phyloP scores from a whole-genome alignment of 2,888 invertebrate genomes.

The Lingula anatina region DNA sequence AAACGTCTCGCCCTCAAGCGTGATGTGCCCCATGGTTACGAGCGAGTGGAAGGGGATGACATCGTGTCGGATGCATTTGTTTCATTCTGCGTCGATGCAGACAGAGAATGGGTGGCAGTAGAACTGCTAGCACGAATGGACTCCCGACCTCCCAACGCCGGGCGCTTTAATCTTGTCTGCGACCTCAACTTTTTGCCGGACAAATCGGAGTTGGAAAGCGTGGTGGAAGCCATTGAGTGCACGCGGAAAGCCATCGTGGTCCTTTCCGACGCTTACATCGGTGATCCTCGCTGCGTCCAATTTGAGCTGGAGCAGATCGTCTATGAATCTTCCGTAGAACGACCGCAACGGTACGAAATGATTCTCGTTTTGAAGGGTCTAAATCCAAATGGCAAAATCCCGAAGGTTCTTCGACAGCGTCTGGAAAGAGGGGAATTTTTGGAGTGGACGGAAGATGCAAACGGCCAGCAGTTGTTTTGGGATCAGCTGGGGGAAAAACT shows the following conservation, averaged over 20 bases:
- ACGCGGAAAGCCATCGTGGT: conserved; percentile 20
- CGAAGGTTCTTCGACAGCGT: conserved; percentile 14
- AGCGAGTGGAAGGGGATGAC: conserved; percentile 8
- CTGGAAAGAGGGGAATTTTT: conserved; percentile 15
- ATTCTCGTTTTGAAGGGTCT: conserved; percentile 16
- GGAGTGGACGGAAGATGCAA: conserved; percentile 16
- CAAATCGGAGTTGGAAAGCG: conserved; percentile 8
- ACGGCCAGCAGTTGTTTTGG: conserved; percentile 14
- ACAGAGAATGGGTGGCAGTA: conserved; percentile 18
- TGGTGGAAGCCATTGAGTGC: conserved; percentile 14
- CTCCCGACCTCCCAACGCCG: conserved; percentile 13
- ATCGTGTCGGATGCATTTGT: conserved; percentile 16
- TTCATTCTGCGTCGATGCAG: conserved; percentile 17
- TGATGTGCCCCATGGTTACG: conserved; percentile 4
- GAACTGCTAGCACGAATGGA: conserved; percentile 21
- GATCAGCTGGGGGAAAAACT: conserved; percentile 13
- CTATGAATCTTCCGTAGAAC: conserved; percentile 5
- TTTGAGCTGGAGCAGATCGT: conserved; percentile 17
- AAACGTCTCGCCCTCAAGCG: neutral
- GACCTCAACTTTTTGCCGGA: conserved; percentile 14
- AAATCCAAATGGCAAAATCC: conserved; percentile 10
- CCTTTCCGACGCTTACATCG: conserved; percentile 16
- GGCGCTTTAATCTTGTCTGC: conserved; percentile 18
- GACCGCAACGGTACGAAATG: conserved; percentile 13
- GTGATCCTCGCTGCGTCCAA: conserved; percentile 9